phyloP scores from a whole-genome alignment of 2,797 vertebrate species.

The Sebastes umbrosus region DNA sequence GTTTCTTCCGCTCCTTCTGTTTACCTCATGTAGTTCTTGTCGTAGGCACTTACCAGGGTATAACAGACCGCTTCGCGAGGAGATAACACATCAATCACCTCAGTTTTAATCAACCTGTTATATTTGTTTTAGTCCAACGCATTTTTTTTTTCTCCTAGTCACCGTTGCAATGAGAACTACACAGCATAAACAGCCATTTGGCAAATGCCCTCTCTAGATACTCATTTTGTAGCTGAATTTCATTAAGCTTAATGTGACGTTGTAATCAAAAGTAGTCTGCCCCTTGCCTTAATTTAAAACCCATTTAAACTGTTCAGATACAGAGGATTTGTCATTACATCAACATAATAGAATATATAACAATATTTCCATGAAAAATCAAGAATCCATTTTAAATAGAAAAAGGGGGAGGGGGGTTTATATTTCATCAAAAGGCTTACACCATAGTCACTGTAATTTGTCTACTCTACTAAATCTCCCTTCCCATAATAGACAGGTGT shows the following conservation, averaged over 20 bases:
- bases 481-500: constrained; percentile 91
- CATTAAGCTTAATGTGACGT: constrained; percentile 79
- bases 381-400: constrained; percentile 93
- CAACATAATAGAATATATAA: constrained; percentile 86
- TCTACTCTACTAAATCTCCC: constrained; percentile 96
- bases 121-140: constrained; percentile 48
- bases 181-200: constrained; percentile 74
- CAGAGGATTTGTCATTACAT: constrained; percentile 84
- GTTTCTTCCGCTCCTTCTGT: constrained; percentile 62
- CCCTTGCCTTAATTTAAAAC: constrained; percentile 80
- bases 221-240: constrained; percentile 74
- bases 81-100: constrained; percentile 55
- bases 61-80: constrained; percentile 64
- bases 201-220: constrained; percentile 74
- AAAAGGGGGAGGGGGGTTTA: constrained; percentile 83
- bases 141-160: constrained; percentile 54
- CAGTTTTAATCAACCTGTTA: constrained; percentile 57
- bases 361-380: constrained; percentile 89
- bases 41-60: constrained; percentile 87
- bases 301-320: constrained; percentile 81
- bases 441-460: constrained; percentile 92
- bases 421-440: constrained; percentile 97
- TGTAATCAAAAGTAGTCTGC: constrained; percentile 78
- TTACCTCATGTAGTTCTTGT: constrained; percentile 74
- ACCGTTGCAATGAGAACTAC: constrained; percentile 72